Evolutionary conservation across 2,797 vertebrate genomes (phyloP), one percentile per base, ranked within the genome.

Genomic region (Vespertilio murinus): DNA sequence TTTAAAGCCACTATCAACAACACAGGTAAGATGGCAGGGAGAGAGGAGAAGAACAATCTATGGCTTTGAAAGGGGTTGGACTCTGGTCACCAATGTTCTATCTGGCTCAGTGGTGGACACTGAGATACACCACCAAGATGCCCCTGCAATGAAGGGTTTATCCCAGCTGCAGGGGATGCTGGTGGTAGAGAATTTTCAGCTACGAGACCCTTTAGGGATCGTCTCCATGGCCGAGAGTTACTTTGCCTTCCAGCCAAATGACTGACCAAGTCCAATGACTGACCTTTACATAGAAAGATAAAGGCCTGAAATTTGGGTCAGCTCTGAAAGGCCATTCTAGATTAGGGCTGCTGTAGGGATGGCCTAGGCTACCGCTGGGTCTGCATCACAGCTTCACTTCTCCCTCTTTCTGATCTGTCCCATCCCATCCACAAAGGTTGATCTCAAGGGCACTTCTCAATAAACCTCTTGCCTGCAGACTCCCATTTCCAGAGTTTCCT

Each of bases 351-450:
- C 59, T 28, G 1, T 6, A 23, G 13, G 7, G 5, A 54, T 22
- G 33, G 8, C 42, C 6, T 18, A 65, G 35, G 40, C 18, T 40
- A 12, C 38, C 0, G 0, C 0, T 11, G 35, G 10, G 54, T 30
- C 38, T 79, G 20, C 18, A 42, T 70, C 54, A 25, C 28, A 78
- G 33, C 10, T 56, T 2, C 0, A 30, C 38, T 54, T 83, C 33
- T 25, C 38, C 28, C 25, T 54, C 14, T 61, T 35, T 28, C 59
- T 22, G 35, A 9, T 20, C 38, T 20, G 8, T 20, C 42, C 18
- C 5, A 22, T 47, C 65, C 42, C 25, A 28, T 45, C 14, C 54
- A 64, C 47, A 70, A 23, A 87, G 5, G 30, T 54, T 61, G 33
- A 45, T 35, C 18, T 4, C 61, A n/a, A 64, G 18, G 14, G 4